phyloP scores from a whole-genome alignment of 1,140 invertebrate genomes.

The Philopotamus ludificatus region DNA sequence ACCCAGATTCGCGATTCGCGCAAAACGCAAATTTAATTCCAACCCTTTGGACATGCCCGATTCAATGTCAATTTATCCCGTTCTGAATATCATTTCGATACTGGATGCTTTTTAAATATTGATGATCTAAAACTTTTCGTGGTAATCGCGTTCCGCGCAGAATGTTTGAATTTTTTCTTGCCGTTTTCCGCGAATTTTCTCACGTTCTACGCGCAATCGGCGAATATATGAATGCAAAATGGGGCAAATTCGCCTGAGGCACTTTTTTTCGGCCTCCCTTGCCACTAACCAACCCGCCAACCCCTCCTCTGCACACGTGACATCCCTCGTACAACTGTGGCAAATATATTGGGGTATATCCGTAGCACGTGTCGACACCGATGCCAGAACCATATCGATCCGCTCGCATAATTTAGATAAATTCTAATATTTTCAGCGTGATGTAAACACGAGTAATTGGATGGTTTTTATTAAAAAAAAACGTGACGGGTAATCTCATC shows the following conservation, averaged over 20 bases:
- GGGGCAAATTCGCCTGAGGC: not conserved
- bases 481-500: too few species aligned
- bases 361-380: not conserved
- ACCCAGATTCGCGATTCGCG: too few species aligned
- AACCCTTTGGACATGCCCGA: not conserved
- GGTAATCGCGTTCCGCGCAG: not conserved
- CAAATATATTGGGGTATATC: not conserved
- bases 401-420: too few species aligned
- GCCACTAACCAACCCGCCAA: too few species aligned
- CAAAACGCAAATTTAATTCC: not conserved
- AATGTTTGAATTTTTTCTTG: not conserved
- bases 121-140: not conserved
- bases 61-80: not conserved
- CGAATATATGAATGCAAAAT: not conserved
- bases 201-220: not conserved
- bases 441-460: too few species aligned
- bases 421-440: too few species aligned
- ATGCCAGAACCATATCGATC: too few species aligned
- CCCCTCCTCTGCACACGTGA: not conserved
- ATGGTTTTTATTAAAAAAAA: too few species aligned
- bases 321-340: not conserved
- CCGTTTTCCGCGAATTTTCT: not conserved
- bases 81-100: not conserved
- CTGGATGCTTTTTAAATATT: not conserved
- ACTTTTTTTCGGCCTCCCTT: not conserved